These are phyloP conservation scores for Meriones psammophilus DNA, from an alignment of 2,797 vertebrate species.

Conservation along the genomic window DNA sequence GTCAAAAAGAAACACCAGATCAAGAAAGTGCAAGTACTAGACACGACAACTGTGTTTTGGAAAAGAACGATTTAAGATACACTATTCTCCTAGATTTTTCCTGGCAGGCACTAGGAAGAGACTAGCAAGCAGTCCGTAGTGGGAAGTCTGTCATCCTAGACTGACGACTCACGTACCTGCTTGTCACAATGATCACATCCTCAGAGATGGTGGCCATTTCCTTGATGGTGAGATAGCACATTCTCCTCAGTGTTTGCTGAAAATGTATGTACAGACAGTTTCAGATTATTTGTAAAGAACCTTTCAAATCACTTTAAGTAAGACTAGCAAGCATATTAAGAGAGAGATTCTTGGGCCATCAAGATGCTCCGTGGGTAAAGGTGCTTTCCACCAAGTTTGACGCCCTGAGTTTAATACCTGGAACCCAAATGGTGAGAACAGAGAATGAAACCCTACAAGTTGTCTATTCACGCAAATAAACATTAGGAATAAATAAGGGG, in stretches of 20 bases:
- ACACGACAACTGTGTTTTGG: slow-evolving; percentile 25
- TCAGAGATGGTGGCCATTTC: slow-evolving; percentile 99
- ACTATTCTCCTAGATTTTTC: slow-evolving; percentile 26
- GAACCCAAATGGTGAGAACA: not conserved
- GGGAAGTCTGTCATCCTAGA: not conserved
- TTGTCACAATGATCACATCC: slow-evolving; percentile 99
- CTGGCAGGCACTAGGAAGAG: slow-evolving; percentile 1
- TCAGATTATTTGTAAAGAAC: slow-evolving; percentile 67
- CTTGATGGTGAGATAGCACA: slow-evolving; percentile 99
- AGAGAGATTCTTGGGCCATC: not conserved
- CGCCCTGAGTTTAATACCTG: not conserved
- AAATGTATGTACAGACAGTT: slow-evolving; percentile 69
- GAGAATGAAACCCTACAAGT: not conserved
- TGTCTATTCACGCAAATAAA: not conserved
- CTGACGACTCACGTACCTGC: slow-evolving; percentile 91
- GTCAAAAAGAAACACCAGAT: slow-evolving; percentile 45
- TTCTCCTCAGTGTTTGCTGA: slow-evolving; percentile 97
- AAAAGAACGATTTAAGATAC: slow-evolving; percentile 52
- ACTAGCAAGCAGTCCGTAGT: slow-evolving; percentile 51
- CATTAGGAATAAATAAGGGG: not conserved
- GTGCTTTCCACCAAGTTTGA: not conserved
- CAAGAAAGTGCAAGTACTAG: slow-evolving; percentile 48
- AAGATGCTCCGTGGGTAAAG: not conserved
- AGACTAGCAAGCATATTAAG: slow-evolving; percentile 34
- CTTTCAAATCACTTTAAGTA: slow-evolving; percentile 57